Base-by-base conservation (phyloP, 2,888 invertebrate genomes). In the Meandrusa payeni region DNA sequence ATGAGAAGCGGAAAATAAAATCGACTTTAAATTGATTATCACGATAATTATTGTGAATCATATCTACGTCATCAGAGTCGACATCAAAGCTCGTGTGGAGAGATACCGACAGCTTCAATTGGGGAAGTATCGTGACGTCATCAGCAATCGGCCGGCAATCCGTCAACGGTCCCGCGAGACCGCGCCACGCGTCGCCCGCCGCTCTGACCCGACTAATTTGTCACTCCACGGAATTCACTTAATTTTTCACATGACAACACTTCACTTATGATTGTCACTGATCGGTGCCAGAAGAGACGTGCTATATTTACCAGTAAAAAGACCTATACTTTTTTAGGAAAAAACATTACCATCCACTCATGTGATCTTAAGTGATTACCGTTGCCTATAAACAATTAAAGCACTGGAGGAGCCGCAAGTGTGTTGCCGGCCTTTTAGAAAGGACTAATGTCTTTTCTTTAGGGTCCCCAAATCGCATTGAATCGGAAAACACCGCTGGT, bases 141-240 rank as follows among this genome's bases (percentile, higher is more conserved):
- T 10, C 28, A 22, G 19, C 44, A 44, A 44, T 44, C 39, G 32
- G 32, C 33, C 39, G 11, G 38, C 31, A 24, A 48, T 47, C 47
- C 49, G 45, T 49, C 52, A 29, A 47, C 27, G 6, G 45, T 65
- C 76, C 66, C 74, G 51, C 52, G 73, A 65, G 74, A 64, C 47
- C 26, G 56, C 59, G 24, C 60, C 78, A 76, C 76, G 63, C 58
- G 47, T 17, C 43, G 12, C 20, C 13, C 27, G 22, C 23, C 17
- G 23, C 31, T 28, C 34, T 19, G 39, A 15, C 23, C 55, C 48
- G 51, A 53, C 75, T 66, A 77, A 57, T 54, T 49, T 54, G 55
- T 55, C 57, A 50, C 48, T 42, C 40, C 26, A 6, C 31, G 43
- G 36, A 46, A 42, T 50, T 33, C 44, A 50, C 39, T 47, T 42